A percentile compares a stretch with the other conserved stretches of the same genome.
Evolutionary conservation across 1,140 invertebrate species (phyloP).

Genomic region (Cardiocondyla obscurior): DNA sequence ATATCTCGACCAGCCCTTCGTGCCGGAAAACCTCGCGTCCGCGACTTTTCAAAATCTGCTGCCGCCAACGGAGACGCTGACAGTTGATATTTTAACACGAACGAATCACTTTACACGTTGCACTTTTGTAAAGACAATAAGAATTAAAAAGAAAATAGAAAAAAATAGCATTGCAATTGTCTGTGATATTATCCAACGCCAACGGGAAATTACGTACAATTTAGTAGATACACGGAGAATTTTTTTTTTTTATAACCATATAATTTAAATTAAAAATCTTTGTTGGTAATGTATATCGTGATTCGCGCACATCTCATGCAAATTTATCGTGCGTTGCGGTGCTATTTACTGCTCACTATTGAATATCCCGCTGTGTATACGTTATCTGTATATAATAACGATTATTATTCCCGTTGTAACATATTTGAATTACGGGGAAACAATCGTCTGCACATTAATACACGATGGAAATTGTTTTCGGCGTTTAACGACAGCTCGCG

Average conservation of each 20-base stretch:
- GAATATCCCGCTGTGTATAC: not conserved
- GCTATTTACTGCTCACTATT: slow-evolving; percentile 6
- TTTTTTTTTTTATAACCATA: not conserved
- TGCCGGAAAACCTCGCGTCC: not conserved
- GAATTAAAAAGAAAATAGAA: too few relatives aligned
- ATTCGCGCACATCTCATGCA: not conserved
- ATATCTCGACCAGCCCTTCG: not conserved
- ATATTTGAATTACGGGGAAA: slow-evolving; percentile 10
- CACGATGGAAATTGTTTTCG: not conserved
- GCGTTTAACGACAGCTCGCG: slow-evolving; percentile 26
- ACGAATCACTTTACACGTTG: too few relatives aligned
- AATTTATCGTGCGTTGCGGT: not conserved
- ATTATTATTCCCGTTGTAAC: slow-evolving; percentile 28
- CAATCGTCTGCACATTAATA: slow-evolving; percentile 1
- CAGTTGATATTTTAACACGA: not conserved
- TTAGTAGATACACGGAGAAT: too few relatives aligned
- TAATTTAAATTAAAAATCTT: not conserved
- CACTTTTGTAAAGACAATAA: too few relatives aligned
- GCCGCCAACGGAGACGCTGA: not conserved
- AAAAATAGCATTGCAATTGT: not conserved
- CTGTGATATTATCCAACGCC: not conserved
- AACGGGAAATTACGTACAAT: not conserved
- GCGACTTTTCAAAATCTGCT: not conserved
- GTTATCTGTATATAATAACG: not conserved
- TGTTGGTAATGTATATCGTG: not conserved